These are phyloP conservation scores for Botia kubotai DNA, from an alignment of 2,797 vertebrate species.

Conservation along the genomic window DNA sequence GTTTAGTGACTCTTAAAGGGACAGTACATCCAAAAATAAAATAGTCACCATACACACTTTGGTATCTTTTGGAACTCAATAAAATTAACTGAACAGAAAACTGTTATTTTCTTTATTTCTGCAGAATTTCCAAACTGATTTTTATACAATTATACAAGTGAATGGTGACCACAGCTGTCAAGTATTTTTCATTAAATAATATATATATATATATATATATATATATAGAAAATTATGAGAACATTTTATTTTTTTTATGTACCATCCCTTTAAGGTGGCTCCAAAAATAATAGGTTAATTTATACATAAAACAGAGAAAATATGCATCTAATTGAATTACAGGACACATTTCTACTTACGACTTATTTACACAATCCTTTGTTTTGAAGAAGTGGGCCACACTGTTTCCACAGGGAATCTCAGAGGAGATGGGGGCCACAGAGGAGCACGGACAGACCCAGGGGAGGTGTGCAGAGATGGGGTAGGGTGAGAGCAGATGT, in stretches of 20 bases:
- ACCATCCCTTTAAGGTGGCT: neutral
- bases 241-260: neutral
- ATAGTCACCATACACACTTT: neutral
- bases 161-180: neutral
- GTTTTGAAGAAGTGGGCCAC: conserved; percentile 67
- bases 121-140: neutral
- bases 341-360: neutral
- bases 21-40: neutral
- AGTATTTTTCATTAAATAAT: neutral
- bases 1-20: neutral
- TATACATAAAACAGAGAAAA: neutral
- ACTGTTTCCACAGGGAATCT: conserved; percentile 63
- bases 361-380: neutral
- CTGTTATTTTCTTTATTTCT: neutral
- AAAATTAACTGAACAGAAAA: too few species aligned
- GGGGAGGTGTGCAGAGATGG: conserved; percentile 54
- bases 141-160: neutral
- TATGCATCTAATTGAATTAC: neutral
- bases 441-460: conserved; percentile 46
- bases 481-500: conserved; percentile 77
- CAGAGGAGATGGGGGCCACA: conserved; percentile 37
- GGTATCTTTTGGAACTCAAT: neutral
- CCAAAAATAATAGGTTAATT: neutral
- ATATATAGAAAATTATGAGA: too few species aligned
- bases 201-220: too few species aligned